Conservation (phyloP, 1,140 invertebrate species). For the Orius insidiosus region DNA sequence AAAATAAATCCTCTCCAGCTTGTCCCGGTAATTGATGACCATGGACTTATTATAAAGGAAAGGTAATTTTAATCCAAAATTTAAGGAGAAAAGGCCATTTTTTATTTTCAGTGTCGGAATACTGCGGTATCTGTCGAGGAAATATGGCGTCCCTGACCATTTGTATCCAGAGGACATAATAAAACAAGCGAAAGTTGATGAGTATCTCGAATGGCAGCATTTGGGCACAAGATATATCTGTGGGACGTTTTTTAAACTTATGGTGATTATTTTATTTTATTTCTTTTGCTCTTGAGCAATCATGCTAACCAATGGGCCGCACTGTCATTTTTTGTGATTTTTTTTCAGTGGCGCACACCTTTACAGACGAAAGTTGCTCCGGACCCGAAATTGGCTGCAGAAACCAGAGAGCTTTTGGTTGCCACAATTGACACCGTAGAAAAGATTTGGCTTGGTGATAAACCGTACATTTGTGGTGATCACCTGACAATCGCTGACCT, state of each 20-base stretch:
- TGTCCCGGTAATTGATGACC: constrained; percentile 62
- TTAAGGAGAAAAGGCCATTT: background rate
- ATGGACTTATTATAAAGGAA: constrained; percentile 58
- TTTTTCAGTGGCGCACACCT: no score
- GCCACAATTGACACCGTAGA: constrained; percentile 38
- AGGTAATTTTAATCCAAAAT: constrained; percentile 38
- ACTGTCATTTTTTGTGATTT: background rate
- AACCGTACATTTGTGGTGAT: no score
- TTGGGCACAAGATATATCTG: constrained; percentile 47
- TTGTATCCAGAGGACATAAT: constrained; percentile 56
- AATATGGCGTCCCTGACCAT: constrained; percentile 37
- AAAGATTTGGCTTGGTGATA: constrained; percentile 40
- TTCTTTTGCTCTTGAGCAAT: constrained; percentile 38
- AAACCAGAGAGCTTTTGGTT: constrained; percentile 32
- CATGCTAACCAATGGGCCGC: constrained; percentile 35
- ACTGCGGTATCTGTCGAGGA: constrained; percentile 37
- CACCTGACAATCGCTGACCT: constrained; percentile 58
- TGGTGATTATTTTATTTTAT: no score
- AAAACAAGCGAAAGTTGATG: constrained; percentile 55
- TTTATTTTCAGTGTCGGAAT: constrained; percentile 50
- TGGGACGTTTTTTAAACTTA: constrained; percentile 53
- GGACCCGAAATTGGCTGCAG: constrained; percentile 27
- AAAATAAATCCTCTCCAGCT: constrained; percentile 56
- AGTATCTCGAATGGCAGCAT: constrained; percentile 80
- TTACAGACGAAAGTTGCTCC: constrained; percentile 18